A percentile compares a stretch with the other conserved stretches of the same genome.
Conservation (phyloP, 1,140 invertebrate genomes). For the Drosophila albomicans region DNA sequence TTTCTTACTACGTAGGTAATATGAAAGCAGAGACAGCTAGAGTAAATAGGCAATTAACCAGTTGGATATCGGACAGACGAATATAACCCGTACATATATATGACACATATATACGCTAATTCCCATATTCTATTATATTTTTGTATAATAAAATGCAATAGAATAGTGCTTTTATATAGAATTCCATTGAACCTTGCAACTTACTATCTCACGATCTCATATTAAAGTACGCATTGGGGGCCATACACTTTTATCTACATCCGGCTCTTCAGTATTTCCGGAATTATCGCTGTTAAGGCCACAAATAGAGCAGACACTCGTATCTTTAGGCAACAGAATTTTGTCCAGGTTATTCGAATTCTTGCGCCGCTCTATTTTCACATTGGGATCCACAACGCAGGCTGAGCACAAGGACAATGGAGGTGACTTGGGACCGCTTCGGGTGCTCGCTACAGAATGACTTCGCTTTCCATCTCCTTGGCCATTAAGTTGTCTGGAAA, state of each 20-base stretch:
- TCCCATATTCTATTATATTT: no score
- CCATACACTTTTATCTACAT: not conserved
- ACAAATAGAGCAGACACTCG: conserved; percentile 22
- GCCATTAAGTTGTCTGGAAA: not conserved
- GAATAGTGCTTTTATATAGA: no score
- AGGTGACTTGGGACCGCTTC: not conserved
- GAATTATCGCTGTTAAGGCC: conserved; percentile 3
- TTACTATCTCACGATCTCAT: not conserved
- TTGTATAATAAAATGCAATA: no score
- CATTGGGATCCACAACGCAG: not conserved
- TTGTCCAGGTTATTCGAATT: conserved; percentile 1
- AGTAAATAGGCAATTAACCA: no score
- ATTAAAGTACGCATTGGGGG: not conserved
- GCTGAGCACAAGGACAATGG: not conserved
- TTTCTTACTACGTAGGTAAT: no score
- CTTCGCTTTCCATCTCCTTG: conserved; percentile 26
- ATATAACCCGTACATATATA: no score
- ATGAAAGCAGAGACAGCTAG: no score
- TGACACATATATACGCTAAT: no score
- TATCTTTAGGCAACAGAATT: not conserved
- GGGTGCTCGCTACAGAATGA: not conserved
- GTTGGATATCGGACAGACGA: no score
- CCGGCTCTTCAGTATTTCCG: not conserved
- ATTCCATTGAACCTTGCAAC: no score
- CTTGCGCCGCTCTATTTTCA: not conserved